A percentile compares a stretch with the other conserved stretches of the same genome.
These are phyloP conservation scores for Ectemnius lituratus DNA, from an alignment of 2,888 invertebrate genomes.

Conservation along the genomic window DNA sequence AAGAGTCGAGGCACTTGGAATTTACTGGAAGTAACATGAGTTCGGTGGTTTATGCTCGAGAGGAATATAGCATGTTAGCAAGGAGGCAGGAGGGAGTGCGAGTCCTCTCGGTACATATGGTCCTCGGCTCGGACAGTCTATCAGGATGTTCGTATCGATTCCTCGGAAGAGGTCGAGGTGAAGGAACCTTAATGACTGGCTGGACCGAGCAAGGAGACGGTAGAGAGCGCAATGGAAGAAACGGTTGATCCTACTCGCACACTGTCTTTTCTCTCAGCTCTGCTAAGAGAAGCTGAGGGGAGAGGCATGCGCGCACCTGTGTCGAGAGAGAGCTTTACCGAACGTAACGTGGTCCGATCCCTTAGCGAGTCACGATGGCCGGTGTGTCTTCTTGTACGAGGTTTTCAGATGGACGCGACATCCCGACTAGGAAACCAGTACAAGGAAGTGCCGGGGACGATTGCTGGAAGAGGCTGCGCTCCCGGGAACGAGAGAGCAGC, in stretches of 20 bases:
- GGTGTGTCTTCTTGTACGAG: conserved; percentile 56
- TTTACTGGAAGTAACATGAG: not conserved
- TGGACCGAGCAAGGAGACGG: conserved; percentile 8
- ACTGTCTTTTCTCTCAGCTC: too few relatives aligned
- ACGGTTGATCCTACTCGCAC: conserved; percentile 53
- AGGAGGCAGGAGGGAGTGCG: not conserved
- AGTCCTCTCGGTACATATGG: not conserved
- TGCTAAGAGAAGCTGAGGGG: conserved; percentile 14
- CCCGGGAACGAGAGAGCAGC: conserved; percentile 52
- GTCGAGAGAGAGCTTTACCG: conserved; percentile 48
- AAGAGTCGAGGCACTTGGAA: not conserved
- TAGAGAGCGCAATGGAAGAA: conserved; percentile 54
- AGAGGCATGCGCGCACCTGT: conserved; percentile 59
- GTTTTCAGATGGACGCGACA: conserved; percentile 63
- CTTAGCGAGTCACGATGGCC: conserved; percentile 59
- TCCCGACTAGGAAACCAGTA: conserved; percentile 67
- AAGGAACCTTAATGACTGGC: conserved; percentile 60
- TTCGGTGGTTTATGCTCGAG: conserved; percentile 15
- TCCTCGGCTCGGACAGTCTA: conserved; percentile 24
- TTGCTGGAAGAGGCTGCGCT: conserved; percentile 54
- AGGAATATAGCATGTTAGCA: not conserved
- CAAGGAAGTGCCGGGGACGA: conserved; percentile 54
- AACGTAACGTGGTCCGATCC: conserved; percentile 60
- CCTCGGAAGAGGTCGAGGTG: conserved; percentile 52
- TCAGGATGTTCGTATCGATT: conserved; percentile 44